These are phyloP conservation scores for Plagodis dolabraria DNA, from an alignment of 2,888 invertebrate species.

Conservation along the genomic window DNA sequence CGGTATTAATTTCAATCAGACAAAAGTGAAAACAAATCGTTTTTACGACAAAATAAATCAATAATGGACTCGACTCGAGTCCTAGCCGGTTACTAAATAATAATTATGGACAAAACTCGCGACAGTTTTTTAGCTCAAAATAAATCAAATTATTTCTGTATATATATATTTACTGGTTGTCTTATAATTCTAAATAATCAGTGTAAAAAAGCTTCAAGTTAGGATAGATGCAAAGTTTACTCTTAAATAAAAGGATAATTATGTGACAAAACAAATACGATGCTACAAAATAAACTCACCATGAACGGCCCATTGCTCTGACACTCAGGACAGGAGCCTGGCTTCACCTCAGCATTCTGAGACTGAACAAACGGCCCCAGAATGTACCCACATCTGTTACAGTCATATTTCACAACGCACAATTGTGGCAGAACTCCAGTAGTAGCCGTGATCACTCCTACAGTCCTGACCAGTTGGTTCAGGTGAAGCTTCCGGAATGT, in stretches of 20 bases:
- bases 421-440: conserved; percentile 98
- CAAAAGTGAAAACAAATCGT: no score
- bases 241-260: neutral
- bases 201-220: neutral
- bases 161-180: no score
- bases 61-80: no score
- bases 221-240: neutral
- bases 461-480: conserved; percentile 95
- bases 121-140: no score
- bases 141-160: no score
- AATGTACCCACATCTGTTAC: conserved; percentile 97
- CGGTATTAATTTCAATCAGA: no score
- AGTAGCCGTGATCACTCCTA: conserved; percentile 97
- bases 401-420: conserved; percentile 98
- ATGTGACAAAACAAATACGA: neutral
- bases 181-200: no score
- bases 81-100: no score
- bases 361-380: conserved; percentile 98
- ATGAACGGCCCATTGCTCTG: conserved; percentile 98
- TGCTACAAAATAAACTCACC: conserved; percentile 72
- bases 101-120: no score
- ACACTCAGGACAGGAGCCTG: conserved; percentile 99
- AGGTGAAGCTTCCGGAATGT: conserved; percentile 95
- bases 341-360: conserved; percentile 96
- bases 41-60: no score